phyloP scores from a whole-genome alignment of 2,113 vertebrate species.

The Salminus brasiliensis region DNA sequence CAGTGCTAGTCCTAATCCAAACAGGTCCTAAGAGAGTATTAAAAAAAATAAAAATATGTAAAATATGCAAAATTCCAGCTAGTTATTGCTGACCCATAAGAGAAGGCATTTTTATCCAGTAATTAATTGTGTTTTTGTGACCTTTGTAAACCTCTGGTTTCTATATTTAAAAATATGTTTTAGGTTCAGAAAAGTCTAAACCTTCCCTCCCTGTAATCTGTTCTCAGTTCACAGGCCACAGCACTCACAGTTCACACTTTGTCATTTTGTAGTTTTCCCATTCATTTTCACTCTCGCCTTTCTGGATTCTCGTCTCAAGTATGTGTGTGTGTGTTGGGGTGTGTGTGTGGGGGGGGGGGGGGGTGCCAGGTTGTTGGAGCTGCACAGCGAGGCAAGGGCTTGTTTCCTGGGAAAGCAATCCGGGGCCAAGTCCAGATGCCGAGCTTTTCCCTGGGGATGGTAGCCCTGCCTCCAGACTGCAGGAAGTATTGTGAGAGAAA shows the following conservation, averaged over 20 bases:
- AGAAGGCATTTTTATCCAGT: no score
- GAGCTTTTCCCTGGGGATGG: constrained; percentile 78
- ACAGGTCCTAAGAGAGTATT: no score
- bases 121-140: no score
- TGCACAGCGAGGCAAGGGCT: constrained; percentile 76
- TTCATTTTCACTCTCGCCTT: not conserved
- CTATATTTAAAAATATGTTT: not conserved
- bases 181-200: not conserved
- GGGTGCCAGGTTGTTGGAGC: constrained; percentile 75
- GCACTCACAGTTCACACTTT: not conserved
- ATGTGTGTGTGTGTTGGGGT: constrained; percentile 55
- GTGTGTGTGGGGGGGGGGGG: constrained; percentile 63
- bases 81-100: no score
- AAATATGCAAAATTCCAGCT: no score
- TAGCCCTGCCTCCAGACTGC: constrained; percentile 72
- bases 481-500: constrained; percentile 75
- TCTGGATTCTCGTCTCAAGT: constrained; percentile 23
- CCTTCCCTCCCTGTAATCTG: not conserved
- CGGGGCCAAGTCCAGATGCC: constrained; percentile 89
- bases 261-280: not conserved
- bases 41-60: no score
- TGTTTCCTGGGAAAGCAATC: constrained; percentile 91
- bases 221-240: not conserved
- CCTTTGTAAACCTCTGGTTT: not conserved
- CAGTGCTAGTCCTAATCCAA: no score